These are phyloP conservation scores for Lasioglossum morio DNA, from an alignment of 2,888 invertebrate genomes.

Conservation along the genomic window DNA sequence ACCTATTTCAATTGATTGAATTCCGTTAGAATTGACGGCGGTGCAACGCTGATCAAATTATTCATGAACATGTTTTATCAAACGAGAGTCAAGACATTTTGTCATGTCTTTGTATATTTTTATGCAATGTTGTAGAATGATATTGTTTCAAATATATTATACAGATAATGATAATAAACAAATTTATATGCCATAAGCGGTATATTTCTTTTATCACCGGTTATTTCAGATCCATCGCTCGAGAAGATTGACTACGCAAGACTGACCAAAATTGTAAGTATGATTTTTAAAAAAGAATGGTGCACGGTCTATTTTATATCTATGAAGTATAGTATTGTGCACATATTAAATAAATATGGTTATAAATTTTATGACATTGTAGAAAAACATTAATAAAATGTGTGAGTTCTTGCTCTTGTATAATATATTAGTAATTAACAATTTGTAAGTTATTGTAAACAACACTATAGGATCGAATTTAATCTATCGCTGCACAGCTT, in stretches of 20 bases:
- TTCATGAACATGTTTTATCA: conserved; percentile 83
- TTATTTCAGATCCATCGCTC: neutral
- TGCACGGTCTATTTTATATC: no score
- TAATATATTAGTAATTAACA: no score
- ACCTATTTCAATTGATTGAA: conserved; percentile 65
- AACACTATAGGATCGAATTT: neutral
- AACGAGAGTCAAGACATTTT: conserved; percentile 84
- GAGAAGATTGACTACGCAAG: neutral
- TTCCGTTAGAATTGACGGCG: conserved; percentile 62
- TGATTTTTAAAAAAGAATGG: no score
- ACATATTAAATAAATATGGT: no score
- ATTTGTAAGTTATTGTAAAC: no score
- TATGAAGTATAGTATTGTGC: no score
- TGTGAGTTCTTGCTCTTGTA: no score
- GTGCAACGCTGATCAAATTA: conserved; percentile 64
- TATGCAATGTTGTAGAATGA: conserved; percentile 85
- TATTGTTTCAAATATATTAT: conserved; percentile 85
- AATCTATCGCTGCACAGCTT: neutral
- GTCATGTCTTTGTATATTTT: conserved; percentile 85
- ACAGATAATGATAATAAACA: conserved; percentile 84
- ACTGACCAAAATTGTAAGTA: no score
- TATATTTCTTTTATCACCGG: conserved; percentile 2
- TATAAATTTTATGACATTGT: no score
- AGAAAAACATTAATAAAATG: no score
- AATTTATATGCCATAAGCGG: conserved; percentile 82